Percentiles rank a stretch among this genome's conserved stretches.
Conservation (phyloP, 2,113 vertebrate species). For the Catagonus wagneri region DNA sequence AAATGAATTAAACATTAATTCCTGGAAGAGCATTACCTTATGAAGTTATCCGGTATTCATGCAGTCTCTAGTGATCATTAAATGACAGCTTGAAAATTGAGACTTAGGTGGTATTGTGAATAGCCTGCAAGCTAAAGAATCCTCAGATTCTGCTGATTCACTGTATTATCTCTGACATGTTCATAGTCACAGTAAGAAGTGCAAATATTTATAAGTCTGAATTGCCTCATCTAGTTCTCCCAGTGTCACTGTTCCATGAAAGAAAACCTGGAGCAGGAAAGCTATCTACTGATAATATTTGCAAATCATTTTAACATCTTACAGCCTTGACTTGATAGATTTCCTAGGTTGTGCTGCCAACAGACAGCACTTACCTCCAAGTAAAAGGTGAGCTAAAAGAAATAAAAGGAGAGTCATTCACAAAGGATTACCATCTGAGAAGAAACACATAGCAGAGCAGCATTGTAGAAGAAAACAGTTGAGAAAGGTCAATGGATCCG, state of each 20-base stretch:
- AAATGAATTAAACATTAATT: constrained; percentile 1
- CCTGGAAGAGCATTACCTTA: not conserved
- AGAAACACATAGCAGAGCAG: not conserved
- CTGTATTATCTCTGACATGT: not conserved
- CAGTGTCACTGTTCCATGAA: not conserved
- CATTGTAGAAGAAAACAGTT: not conserved
- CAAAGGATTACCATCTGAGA: not conserved
- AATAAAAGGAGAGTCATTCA: not conserved
- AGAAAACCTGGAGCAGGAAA: not conserved
- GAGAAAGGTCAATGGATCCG: not conserved
- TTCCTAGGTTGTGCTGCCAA: not conserved
- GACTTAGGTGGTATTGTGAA: not conserved
- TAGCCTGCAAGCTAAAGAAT: accelerated
- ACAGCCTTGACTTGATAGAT: not conserved
- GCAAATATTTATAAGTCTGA: not conserved
- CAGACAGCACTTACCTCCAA: not conserved
- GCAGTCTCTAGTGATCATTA: not conserved
- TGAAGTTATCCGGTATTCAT: not conserved
- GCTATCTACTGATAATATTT: not conserved
- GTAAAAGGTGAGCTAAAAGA: not conserved
- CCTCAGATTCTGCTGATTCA: not conserved
- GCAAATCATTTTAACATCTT: not conserved
- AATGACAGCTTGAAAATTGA: not conserved
- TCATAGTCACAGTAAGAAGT: not conserved
- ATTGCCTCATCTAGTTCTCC: not conserved